A percentile compares a stretch with the other conserved stretches of the same genome.
Evolutionary conservation across 2,888 invertebrate genomes (phyloP).

Genomic region (Limenitis camilla): DNA sequence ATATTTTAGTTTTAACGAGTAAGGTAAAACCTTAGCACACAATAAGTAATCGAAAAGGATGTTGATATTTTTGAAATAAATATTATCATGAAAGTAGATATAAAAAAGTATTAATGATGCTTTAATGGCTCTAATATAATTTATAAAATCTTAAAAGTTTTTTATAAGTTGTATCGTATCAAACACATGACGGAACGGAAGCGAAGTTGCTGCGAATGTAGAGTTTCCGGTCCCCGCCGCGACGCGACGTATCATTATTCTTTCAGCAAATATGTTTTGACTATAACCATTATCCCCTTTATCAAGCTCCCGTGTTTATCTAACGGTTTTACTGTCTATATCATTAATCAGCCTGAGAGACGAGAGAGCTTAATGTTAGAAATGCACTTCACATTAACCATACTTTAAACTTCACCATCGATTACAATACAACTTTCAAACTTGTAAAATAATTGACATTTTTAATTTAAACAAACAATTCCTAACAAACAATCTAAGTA

Average conservation of each 20-base stretch:
- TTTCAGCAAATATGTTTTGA: conserved; percentile 71
- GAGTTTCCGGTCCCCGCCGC: conserved; percentile 53
- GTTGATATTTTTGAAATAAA: too few species aligned
- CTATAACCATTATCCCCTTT: conserved; percentile 43
- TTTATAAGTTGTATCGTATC: conserved; percentile 23
- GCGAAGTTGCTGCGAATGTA: conserved; percentile 60
- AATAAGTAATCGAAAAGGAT: too few species aligned
- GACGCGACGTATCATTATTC: conserved; percentile 64
- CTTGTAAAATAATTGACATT: too few species aligned
- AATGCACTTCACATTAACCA: not conserved
- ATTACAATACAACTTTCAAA: too few species aligned
- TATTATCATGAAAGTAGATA: too few species aligned
- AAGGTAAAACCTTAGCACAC: too few species aligned
- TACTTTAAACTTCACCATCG: too few species aligned
- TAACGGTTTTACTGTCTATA: conserved; percentile 9
- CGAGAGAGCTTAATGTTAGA: conserved; percentile 1
- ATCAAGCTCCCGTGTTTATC: conserved; percentile 10
- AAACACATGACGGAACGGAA: conserved; percentile 54
- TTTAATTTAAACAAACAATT: too few species aligned
- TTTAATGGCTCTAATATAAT: conserved; percentile 18
- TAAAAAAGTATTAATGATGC: not conserved
- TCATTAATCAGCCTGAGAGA: conserved; percentile 11
- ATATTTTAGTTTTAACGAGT: too few species aligned
- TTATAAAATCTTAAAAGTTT: conserved; percentile 17
- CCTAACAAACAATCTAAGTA: too few species aligned